Evolutionary conservation across 2,113 vertebrate genomes (phyloP).

Genomic region (Oriolus oriolus): DNA sequence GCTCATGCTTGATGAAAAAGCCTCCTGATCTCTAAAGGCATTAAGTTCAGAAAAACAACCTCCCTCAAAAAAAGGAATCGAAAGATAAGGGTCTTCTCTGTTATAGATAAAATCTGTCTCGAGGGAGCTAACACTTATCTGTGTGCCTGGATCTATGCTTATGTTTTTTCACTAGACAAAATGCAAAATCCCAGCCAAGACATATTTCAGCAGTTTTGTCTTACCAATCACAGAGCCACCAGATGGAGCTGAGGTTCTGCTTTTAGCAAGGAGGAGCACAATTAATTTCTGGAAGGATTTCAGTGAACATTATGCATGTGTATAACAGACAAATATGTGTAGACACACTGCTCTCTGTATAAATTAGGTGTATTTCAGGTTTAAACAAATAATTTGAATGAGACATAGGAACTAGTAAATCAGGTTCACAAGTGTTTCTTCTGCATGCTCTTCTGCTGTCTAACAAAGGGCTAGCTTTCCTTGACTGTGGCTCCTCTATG

Average conservation of each 20-base stretch:
- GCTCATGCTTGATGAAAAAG: neutral
- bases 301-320: neutral
- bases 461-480: neutral
- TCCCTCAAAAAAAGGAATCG: neutral
- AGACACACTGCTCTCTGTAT: neutral
- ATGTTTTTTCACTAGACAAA: neutral
- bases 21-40: neutral
- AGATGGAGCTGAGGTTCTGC: slow-evolving; percentile 70
- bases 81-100: neutral
- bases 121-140: neutral
- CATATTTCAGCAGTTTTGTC: neutral
- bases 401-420: neutral
- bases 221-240: slow-evolving; percentile 33
- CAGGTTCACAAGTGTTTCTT: neutral
- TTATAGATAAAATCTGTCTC: neutral
- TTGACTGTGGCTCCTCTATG: neutral
- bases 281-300: slow-evolving; percentile 21
- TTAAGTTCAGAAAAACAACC: neutral
- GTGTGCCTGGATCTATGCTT: neutral
- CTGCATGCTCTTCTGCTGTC: neutral
- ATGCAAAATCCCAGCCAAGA: neutral
- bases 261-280: neutral
- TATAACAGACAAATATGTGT: neutral
- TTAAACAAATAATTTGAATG: neutral
- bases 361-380: neutral